Evolutionary conservation across 2,113 vertebrate genomes (phyloP).

Genomic region (Ictalurus punctatus): DNA sequence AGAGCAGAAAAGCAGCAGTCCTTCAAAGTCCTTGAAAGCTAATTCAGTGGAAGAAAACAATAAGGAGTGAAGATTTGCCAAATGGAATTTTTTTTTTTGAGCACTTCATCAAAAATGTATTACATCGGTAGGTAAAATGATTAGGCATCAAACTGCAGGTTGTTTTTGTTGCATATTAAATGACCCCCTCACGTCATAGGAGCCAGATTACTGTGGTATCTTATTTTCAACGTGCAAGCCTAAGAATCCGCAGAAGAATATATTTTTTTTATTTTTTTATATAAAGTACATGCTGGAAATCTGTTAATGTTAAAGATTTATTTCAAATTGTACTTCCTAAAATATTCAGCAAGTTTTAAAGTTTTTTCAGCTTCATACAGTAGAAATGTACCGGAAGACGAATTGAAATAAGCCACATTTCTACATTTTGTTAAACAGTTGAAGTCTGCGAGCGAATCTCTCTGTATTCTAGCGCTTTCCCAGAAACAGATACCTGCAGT

Average conservation of each 20-base stretch:
- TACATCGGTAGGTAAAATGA: neutral
- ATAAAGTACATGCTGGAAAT: neutral
- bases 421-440: neutral
- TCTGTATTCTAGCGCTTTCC: neutral
- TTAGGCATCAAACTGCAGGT: neutral
- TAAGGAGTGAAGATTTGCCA: neutral
- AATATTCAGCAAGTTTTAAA: neutral
- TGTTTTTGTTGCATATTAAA: neutral
- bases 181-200: neutral
- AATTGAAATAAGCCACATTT: neutral
- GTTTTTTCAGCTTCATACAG: neutral
- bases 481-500: neutral
- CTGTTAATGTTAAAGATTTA: neutral
- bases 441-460: neutral
- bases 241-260: neutral
- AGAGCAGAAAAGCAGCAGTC: constrained; percentile 27
- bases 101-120: constrained; percentile 11
- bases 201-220: neutral
- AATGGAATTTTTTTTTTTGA: constrained; percentile 9
- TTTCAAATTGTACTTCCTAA: neutral
- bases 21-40: constrained; percentile 33
- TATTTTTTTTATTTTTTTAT: too few relatives aligned
- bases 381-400: too few relatives aligned
- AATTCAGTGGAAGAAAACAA: constrained; percentile 15
- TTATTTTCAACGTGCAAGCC: neutral